These are phyloP conservation scores for Coenobita brevimanus DNA, from an alignment of 1,140 invertebrate genomes.

Conservation along the genomic window DNA sequence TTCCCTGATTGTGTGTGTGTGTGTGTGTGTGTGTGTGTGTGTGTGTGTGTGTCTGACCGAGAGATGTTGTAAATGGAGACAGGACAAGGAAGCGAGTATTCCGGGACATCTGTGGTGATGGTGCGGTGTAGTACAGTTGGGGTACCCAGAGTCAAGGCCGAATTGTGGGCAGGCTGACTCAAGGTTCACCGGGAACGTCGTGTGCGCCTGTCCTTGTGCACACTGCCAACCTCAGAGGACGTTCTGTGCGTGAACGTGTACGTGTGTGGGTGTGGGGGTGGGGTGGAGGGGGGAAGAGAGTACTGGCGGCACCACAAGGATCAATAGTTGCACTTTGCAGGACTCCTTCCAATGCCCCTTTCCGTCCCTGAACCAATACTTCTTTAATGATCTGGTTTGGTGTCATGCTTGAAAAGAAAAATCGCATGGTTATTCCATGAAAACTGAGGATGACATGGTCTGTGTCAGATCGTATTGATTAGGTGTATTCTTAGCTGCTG, in stretches of 20 bases:
- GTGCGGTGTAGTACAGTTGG: not conserved
- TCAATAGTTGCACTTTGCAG: slow-evolving; percentile 64
- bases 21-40: not conserved
- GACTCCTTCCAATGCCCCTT: slow-evolving; percentile 2
- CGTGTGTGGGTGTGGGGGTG: not conserved
- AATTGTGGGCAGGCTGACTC: not conserved
- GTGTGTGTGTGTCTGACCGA: not conserved
- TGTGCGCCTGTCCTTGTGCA: not conserved
- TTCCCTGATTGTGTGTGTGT: too few relatives aligned
- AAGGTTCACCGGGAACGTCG: slow-evolving; percentile 30
- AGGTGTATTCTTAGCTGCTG: too few relatives aligned
- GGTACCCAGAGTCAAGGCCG: slow-evolving; percentile 21
- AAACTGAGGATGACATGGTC: too few relatives aligned
- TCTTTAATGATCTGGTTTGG: too few relatives aligned
- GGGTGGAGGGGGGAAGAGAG: slow-evolving; percentile 1
- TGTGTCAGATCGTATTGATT: too few relatives aligned
- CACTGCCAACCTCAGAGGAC: not conserved
- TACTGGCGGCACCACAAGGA: slow-evolving; percentile 40
- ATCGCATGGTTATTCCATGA: too few relatives aligned
- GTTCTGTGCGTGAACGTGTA: slow-evolving; percentile 1
- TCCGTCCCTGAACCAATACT: not conserved
- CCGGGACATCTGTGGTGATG: too few relatives aligned
- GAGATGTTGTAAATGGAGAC: not conserved
- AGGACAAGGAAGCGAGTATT: not conserved
- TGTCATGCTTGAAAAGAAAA: too few relatives aligned